Evolutionary conservation across 1,140 invertebrate genomes (phyloP).

Genomic region (Drosophila ananassae): DNA sequence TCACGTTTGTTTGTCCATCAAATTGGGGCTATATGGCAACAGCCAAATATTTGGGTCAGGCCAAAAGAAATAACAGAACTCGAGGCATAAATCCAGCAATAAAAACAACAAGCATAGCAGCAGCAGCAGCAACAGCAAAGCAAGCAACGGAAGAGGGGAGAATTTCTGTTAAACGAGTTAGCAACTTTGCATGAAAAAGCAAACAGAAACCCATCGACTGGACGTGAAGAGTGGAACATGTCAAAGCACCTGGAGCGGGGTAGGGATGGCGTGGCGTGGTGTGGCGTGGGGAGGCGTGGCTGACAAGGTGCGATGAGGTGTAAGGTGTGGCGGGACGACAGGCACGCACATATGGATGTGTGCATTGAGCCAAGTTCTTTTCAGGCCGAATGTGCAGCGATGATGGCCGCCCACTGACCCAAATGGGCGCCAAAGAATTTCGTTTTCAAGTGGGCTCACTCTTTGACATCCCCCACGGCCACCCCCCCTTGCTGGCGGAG

Average conservation of each 20-base stretch:
- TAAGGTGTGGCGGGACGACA: slow-evolving; percentile 31
- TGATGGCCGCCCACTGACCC: slow-evolving; percentile 73
- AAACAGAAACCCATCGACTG: slow-evolving; percentile 70
- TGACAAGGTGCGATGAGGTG: slow-evolving; percentile 29
- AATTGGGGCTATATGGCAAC: slow-evolving; percentile 56
- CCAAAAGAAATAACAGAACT: slow-evolving; percentile 76
- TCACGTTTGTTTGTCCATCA: slow-evolving; percentile 54
- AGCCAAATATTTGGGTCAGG: slow-evolving; percentile 71
- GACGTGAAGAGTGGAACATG: slow-evolving; percentile 45
- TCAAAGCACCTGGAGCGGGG: slow-evolving; percentile 37
- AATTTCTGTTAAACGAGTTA: slow-evolving; percentile 73
- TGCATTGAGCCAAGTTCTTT: slow-evolving; percentile 64
- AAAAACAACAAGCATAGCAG: slow-evolving; percentile 6
- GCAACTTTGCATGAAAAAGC: slow-evolving; percentile 79
- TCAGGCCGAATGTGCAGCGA: slow-evolving; percentile 29
- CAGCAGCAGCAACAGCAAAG: background rate
- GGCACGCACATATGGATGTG: slow-evolving; percentile 46
- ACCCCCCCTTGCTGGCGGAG: slow-evolving; percentile 1
- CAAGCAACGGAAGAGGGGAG: slow-evolving; percentile 23
- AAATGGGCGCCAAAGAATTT: slow-evolving; percentile 72
- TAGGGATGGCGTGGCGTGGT: background rate
- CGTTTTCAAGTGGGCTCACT: slow-evolving; percentile 32
- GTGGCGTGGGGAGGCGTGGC: background rate
- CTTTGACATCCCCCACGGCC: background rate
- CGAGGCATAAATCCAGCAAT: slow-evolving; percentile 50